Base-by-base conservation (phyloP, 2,113 vertebrate genomes). In the Catharus minimus region DNA sequence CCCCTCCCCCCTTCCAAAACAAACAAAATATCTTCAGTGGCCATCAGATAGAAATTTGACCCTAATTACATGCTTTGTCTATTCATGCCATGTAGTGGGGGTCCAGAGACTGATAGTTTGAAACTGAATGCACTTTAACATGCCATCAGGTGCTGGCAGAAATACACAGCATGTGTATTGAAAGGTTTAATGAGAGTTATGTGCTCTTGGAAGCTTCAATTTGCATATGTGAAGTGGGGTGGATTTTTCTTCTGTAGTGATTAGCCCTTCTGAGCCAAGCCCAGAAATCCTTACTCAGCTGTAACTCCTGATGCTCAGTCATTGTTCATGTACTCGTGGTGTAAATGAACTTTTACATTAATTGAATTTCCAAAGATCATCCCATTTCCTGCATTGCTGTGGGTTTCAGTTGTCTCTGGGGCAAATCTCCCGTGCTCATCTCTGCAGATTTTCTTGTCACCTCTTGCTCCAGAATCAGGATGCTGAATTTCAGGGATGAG, bases 1-100 rank as follows among this genome's bases (percentile, higher is more conserved):
- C 9, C 21, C 44, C 28, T 22, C 10, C 10, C 19, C 32, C n/a
- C 47, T 39, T 44, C 77, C 61, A 88, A 90, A 94, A 71, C 81
- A 96, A 95, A 90, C 92, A 84, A 86, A 82, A 33, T 84, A 86
- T 93, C 90, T 94, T 92, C 72, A 52, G 53, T 78, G 89, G 74
- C 87, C 77, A 73, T 93, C 85, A 90, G 87, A 93, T 86, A 94
- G 93, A 89, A 92, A 93, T 93, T 50, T 89, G 90, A 94, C 62
- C 83, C 69, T 90, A 83, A 86, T 94, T 91, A 82, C 80, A n/a
- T 69, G 52, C 58, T 88, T 94, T 83, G 86, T 84, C 77, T 93
- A 80, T 88, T 94, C 86, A 91, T 89, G 52, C 33, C 24, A 10
- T 67, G 50, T 76, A 83, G 58, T 68, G 82, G 78, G 79, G 52